Evolutionary conservation across 2,888 invertebrate genomes (phyloP).

Genomic region (Sinopyrophorus schimmeli): DNA sequence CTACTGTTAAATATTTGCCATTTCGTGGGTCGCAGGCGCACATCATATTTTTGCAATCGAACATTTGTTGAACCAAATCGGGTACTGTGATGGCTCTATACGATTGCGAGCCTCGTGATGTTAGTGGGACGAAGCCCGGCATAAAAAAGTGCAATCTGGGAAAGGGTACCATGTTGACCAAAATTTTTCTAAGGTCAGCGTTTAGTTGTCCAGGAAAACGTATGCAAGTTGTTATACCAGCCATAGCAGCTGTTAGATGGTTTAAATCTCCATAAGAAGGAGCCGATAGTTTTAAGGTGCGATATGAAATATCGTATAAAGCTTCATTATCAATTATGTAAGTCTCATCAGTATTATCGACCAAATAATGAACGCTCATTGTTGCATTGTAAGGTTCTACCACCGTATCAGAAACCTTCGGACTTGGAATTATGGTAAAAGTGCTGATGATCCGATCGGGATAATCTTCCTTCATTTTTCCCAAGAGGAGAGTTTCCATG

Average conservation of each 20-base stretch:
- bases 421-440: constrained; percentile 69
- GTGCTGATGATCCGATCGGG: constrained; percentile 78
- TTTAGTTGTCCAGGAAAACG: constrained; percentile 62
- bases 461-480: constrained; percentile 76
- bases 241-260: constrained; percentile 62
- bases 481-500: constrained; percentile 72
- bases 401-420: constrained; percentile 67
- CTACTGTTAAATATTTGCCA: constrained; percentile 79
- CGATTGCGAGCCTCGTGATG: constrained; percentile 62
- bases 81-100: constrained; percentile 78
- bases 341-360: constrained; percentile 66
- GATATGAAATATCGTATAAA: constrained; percentile 65
- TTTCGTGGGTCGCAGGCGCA: constrained; percentile 84
- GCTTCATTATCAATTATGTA: constrained; percentile 67
- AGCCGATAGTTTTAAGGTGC: constrained; percentile 62
- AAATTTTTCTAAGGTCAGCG: constrained; percentile 66
- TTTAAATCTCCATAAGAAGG: constrained; percentile 63
- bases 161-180: constrained; percentile 69
- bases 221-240: constrained; percentile 62
- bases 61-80: constrained; percentile 78
- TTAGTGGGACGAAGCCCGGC: constrained; percentile 68
- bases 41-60: constrained; percentile 88
- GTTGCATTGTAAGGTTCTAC: constrained; percentile 69
- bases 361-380: constrained; percentile 61
- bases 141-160: constrained; percentile 68